phyloP scores from a whole-genome alignment of 2,113 vertebrate species.

The Axis porcinus region DNA sequence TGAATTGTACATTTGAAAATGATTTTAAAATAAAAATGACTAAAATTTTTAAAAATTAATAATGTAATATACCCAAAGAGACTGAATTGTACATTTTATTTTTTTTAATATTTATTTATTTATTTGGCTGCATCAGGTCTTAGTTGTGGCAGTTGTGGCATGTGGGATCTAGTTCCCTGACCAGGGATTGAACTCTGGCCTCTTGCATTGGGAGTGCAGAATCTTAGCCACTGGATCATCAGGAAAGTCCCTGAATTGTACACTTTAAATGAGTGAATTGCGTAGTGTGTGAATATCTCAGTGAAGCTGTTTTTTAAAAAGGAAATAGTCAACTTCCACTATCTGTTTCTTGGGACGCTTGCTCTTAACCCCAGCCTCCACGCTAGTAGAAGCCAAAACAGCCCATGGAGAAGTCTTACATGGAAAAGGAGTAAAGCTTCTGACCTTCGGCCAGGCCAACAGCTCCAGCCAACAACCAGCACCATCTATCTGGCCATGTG shows the following conservation, averaged over 20 bases:
- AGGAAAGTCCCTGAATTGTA: neutral
- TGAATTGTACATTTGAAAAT: neutral
- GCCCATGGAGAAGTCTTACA: too few species aligned
- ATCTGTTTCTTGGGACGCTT: neutral
- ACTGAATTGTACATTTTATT: neutral
- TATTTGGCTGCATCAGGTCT: neutral
- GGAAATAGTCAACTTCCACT: neutral
- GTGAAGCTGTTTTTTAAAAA: neutral
- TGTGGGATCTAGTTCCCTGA: neutral
- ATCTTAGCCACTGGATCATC: neutral
- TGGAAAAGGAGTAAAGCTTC: neutral
- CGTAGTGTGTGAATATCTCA: neutral
- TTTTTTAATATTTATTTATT: neutral
- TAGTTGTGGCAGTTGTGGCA: neutral
- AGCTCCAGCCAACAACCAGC: neutral
- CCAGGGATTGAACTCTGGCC: neutral
- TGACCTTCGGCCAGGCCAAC: neutral
- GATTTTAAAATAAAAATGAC: neutral
- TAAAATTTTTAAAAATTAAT: neutral
- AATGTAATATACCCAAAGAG: neutral
- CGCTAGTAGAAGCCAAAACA: neutral
- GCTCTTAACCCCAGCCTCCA: neutral
- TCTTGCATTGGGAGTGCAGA: neutral
- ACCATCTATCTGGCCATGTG: neutral
- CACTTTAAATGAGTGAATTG: neutral